Evolutionary conservation across 2,888 invertebrate genomes (phyloP), one percentile per base, ranked within the genome.

Genomic region (Ramazzottius varieornatus): DNA sequence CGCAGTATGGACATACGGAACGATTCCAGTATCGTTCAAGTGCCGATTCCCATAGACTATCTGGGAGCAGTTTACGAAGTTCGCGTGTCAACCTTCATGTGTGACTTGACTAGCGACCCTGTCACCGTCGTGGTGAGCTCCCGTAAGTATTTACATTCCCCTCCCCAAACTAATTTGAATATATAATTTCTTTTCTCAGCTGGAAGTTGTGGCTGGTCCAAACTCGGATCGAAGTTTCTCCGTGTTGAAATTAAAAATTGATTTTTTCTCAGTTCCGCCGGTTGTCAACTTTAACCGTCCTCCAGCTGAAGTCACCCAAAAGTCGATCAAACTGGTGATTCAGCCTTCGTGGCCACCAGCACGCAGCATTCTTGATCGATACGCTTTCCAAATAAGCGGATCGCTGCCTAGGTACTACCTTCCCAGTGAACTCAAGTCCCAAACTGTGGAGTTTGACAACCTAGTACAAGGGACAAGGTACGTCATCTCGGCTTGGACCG

Each of bases 11-110:
- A 16, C 29, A 54, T 54, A 4, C 54, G 54, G 16, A 54, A 54
- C 24, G 54, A 54, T 24, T 54, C 54, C 4, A 29, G 4, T 16
- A 24, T 54, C 29, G 54, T 54, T 29, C 20, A 54, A 16, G 20
- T 24, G 4, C 29, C 54, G 16, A 54, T 54, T 29, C n/a, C 54
- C 54, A 29, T 54, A 8, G 54, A 54, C 29, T 54, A 54, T 54
- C 29, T 54, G 54, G 54, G 54, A 54, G 54, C 54, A 24, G 29
- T 29, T 8, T 54, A 54, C 54, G 54, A 54, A 54, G 54, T 54
- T 4, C 54, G 54, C 24, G 54, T 54, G 54, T 16, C 54, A 29
- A 8, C 54, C 4, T 16, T 54, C 29, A 24, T 29, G 20, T 54
- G 54, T 29, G 54, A 54, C 54, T 24, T 54, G 20, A 4, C 29